Percentiles rank a stretch among this genome's conserved stretches.
Conservation (phyloP, 2,888 invertebrate genomes). For the Leptopilina syphax region DNA sequence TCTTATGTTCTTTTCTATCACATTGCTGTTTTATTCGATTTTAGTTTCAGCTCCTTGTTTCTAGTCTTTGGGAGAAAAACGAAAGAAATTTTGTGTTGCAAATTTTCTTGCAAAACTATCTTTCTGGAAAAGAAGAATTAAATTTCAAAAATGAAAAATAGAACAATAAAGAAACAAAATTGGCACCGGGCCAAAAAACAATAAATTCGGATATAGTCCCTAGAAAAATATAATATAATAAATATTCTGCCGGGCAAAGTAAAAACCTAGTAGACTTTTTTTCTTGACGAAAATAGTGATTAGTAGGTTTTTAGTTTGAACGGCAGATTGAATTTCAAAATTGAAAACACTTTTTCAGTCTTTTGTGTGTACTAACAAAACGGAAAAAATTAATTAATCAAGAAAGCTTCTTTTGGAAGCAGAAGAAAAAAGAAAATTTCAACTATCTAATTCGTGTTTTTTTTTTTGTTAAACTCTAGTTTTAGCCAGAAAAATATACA, state of each 20-base stretch:
- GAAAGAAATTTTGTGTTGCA: too few relatives aligned
- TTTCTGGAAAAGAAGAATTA: background rate
- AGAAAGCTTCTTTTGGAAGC: background rate
- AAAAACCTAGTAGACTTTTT: too few relatives aligned
- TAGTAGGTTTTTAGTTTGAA: background rate
- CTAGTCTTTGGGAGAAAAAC: too few relatives aligned
- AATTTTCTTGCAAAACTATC: background rate
- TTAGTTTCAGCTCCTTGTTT: too few relatives aligned
- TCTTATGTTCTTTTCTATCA: too few relatives aligned
- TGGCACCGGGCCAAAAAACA: constrained; percentile 39
- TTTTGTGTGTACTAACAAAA: background rate
- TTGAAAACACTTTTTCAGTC: constrained; percentile 17
- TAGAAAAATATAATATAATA: constrained; percentile 18
- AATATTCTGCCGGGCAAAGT: background rate
- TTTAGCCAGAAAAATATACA: constrained; percentile 37
- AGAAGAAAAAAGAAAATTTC: background rate
- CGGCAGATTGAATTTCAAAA: background rate
- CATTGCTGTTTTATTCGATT: too few relatives aligned
- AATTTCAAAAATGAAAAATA: background rate
- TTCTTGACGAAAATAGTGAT: too few relatives aligned
- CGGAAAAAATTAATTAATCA: background rate
- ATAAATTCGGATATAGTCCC: constrained; percentile 23
- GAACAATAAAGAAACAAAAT: constrained; percentile 18
- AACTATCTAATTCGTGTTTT: constrained; percentile 34
- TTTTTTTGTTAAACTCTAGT: background rate